Evolutionary conservation across 1,140 invertebrate species (phyloP), one percentile per base, ranked within the genome.

Genomic region (Oryctes rhinoceros): DNA sequence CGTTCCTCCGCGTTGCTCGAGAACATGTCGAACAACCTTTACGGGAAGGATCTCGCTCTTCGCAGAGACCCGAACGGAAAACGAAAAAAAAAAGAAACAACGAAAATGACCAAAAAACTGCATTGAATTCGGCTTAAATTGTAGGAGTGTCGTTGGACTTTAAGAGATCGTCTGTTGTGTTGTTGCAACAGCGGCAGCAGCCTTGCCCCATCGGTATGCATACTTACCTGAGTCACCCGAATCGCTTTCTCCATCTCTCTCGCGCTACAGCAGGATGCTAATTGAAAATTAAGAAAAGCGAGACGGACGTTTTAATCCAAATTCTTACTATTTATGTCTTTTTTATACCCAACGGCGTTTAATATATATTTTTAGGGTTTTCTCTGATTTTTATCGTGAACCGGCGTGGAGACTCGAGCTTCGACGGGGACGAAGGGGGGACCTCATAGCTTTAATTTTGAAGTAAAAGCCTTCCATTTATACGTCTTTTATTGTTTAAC

Each of bases 281-380:
- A n/a, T 59, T 15, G 53, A 59, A 59, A 59, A 59, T 59, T 59
- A 59, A 59, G 53, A 59, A 59, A 59, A 59, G 53, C 15, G 18
- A 44, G 15, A 59, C 3, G 53, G 53, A 59, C 15, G 53, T 59
- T 59, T 59, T 59, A 59, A 59, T 59, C 53, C 53, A 59, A 59
- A 59, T 59, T 59, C 53, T 59, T 18, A 59, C 53, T 59, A 59
- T 59, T 59, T 59, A 59, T 59, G 53, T 59, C 53, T 59, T 59
- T 59, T 59, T 59, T 59, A 59, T 59, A 59, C 53, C 53, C 18
- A 59, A 13, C 53, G 18, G 53, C 53, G 15, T 59, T 59, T 59
- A 59, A 59, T 59, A 59, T 59, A 59, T 59, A 59, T 59, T 59
- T 59, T 59, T 59, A 59, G 53, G 53, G 53, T 59, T 59, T 59